These are phyloP conservation scores for Oscheius onirici DNA, from an alignment of 2,888 invertebrate genomes.

Conservation along the genomic window DNA sequence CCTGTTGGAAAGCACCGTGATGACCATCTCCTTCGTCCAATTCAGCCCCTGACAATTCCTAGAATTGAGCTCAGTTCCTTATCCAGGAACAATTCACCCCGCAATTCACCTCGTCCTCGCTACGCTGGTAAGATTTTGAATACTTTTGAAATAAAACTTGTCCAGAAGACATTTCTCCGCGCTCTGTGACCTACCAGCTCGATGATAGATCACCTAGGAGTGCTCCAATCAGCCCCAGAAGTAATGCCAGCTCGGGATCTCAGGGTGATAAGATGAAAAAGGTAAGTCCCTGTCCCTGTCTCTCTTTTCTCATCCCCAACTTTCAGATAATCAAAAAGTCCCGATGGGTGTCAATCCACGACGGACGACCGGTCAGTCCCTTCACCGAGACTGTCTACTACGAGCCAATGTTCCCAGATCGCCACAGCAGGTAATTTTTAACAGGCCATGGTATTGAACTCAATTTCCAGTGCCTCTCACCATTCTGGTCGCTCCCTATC, in stretches of 20 bases:
- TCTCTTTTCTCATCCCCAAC: neutral
- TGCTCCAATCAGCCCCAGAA: constrained; percentile 44
- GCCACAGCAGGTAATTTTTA: constrained; percentile 41
- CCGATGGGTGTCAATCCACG: constrained; percentile 66
- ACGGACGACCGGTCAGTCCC: constrained; percentile 67
- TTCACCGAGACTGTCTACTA: constrained; percentile 66
- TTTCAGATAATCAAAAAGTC: constrained; percentile 62
- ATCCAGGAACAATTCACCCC: constrained; percentile 31
- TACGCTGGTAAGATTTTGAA: constrained; percentile 8
- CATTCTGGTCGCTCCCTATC: constrained; percentile 36
- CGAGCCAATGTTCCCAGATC: constrained; percentile 55
- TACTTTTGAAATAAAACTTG: neutral
- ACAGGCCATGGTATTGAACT: no score
- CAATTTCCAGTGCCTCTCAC: constrained; percentile 40
- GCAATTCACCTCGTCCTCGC: constrained; percentile 25
- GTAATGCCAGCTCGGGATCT: constrained; percentile 40
- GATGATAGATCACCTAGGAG: constrained; percentile 47
- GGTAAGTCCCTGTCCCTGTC: constrained; percentile 26
- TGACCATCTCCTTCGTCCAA: constrained; percentile 39
- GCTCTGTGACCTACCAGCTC: constrained; percentile 54
- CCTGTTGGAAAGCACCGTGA: constrained; percentile 43
- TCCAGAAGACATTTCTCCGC: constrained; percentile 57
- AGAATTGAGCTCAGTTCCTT: constrained; percentile 50
- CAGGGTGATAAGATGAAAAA: constrained; percentile 61
- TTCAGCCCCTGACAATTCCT: constrained; percentile 63